Conservation (phyloP, 2,113 vertebrate species). For the Grammomys dolichurus region DNA sequence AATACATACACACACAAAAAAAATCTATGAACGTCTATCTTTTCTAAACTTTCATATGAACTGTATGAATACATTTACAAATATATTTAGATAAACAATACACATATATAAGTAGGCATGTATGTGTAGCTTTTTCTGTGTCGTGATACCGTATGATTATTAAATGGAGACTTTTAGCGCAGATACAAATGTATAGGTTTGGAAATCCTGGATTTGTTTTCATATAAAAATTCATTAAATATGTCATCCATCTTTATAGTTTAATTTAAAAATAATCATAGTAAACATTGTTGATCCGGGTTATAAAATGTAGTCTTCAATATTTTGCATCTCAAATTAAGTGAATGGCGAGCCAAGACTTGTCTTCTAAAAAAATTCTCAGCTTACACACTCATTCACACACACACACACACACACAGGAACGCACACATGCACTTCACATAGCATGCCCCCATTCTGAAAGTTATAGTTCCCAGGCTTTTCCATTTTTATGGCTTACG, state of each 20-base stretch:
- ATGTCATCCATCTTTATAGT: conserved; percentile 69
- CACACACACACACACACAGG: background rate
- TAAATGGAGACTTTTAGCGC: background rate
- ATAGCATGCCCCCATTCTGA: conserved; percentile 63
- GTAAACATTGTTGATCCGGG: conserved; percentile 74
- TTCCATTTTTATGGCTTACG: conserved; percentile 82
- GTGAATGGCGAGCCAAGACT: conserved; percentile 76
- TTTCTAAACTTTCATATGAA: conserved; percentile 57
- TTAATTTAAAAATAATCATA: conserved; percentile 75
- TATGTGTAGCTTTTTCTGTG: conserved; percentile 40
- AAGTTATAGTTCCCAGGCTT: conserved; percentile 74
- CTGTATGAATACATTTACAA: conserved; percentile 67
- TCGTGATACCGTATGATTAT: conserved; percentile 14
- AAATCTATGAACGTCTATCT: conserved; percentile 70
- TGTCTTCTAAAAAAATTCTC: conserved; percentile 67
- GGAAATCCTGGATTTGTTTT: conserved; percentile 64
- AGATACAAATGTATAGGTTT: conserved; percentile 56
- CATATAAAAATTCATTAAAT: conserved; percentile 71
- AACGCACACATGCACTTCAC: background rate
- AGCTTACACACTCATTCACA: conserved; percentile 65
- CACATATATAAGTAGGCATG: conserved; percentile 7
- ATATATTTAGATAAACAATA: conserved; percentile 66
- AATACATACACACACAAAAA: conserved; percentile 23
- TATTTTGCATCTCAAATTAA: conserved; percentile 81
- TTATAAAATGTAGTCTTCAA: conserved; percentile 77